Evolutionary conservation across 2,113 vertebrate genomes (phyloP).

Genomic region (Phalacrocorax carbo): DNA sequence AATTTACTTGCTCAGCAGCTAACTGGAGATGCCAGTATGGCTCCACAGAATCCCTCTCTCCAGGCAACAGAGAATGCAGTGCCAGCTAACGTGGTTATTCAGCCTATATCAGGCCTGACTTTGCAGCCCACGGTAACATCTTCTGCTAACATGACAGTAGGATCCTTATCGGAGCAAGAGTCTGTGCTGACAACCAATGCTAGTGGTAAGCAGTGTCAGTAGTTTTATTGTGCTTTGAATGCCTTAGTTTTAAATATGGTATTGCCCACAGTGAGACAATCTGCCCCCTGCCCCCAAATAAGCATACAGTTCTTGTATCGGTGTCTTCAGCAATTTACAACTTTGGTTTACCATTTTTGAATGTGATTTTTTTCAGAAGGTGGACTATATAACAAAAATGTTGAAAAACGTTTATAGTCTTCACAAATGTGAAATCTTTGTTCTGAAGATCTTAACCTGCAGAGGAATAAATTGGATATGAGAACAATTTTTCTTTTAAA

Average conservation of each 20-base stretch:
- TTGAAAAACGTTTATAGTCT: not conserved
- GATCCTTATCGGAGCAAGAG: constrained; percentile 86
- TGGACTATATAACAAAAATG: not conserved
- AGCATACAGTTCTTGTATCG: not conserved
- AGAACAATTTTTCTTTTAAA: not conserved
- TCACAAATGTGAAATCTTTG: not conserved
- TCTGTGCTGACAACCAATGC: constrained; percentile 70
- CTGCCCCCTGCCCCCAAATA: not conserved
- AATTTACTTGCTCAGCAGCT: constrained; percentile 87
- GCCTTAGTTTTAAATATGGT: not conserved
- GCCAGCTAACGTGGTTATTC: constrained; percentile 89
- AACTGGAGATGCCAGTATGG: constrained; percentile 76
- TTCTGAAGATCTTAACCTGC: not conserved
- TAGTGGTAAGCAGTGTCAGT: constrained; percentile 60
- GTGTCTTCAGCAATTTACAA: not conserved
- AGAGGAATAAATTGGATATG: not conserved
- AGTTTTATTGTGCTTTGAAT: not conserved
- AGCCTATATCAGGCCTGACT: constrained; percentile 88
- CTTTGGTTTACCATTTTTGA: not conserved
- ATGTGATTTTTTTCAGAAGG: not conserved
- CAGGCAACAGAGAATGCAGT: constrained; percentile 79
- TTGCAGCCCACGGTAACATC: constrained; percentile 84
- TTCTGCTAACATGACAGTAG: constrained; percentile 81
- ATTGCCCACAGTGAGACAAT: not conserved
- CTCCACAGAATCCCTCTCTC: constrained; percentile 76